These are phyloP conservation scores for Amblyopsis rosae DNA, from an alignment of 2,113 vertebrate species.

Conservation along the genomic window DNA sequence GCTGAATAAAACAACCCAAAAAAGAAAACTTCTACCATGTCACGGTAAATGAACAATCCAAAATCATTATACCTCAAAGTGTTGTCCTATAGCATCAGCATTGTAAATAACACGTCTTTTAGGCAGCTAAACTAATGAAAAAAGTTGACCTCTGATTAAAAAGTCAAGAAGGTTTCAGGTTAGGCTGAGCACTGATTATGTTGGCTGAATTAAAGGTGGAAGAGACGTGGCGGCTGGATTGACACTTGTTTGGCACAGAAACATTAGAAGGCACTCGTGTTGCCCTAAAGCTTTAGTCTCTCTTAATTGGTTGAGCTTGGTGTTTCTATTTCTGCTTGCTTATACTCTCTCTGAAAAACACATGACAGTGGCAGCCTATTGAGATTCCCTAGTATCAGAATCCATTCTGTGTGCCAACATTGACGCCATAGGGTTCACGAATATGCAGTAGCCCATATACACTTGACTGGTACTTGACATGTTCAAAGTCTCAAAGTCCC, in stretches of 20 bases:
- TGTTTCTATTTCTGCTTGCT: constrained; percentile 37
- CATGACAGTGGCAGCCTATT: constrained; percentile 5
- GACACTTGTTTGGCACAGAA: not conserved
- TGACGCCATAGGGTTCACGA: not conserved
- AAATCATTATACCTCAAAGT: not conserved
- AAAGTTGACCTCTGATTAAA: not conserved
- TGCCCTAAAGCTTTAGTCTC: not conserved
- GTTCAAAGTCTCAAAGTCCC: not conserved
- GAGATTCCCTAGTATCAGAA: constrained; percentile 5
- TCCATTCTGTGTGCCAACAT: constrained; percentile 10
- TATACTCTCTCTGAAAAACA: constrained; percentile 18
- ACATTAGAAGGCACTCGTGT: not conserved
- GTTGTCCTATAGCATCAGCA: not conserved
- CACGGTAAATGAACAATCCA: not conserved
- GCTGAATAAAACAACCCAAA: not conserved
- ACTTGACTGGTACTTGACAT: constrained; percentile 1
- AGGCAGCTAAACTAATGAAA: not conserved
- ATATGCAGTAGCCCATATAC: not conserved
- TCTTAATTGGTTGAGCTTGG: not conserved
- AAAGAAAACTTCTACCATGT: constrained; percentile 1
- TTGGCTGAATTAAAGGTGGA: constrained; percentile 8
- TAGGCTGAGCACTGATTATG: not conserved
- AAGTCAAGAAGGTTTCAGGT: constrained; percentile 5
- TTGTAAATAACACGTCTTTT: not conserved
- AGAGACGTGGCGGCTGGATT: not conserved